phyloP scores from a whole-genome alignment of 2,888 invertebrate genomes.

The Ormyrus nitidulus region DNA sequence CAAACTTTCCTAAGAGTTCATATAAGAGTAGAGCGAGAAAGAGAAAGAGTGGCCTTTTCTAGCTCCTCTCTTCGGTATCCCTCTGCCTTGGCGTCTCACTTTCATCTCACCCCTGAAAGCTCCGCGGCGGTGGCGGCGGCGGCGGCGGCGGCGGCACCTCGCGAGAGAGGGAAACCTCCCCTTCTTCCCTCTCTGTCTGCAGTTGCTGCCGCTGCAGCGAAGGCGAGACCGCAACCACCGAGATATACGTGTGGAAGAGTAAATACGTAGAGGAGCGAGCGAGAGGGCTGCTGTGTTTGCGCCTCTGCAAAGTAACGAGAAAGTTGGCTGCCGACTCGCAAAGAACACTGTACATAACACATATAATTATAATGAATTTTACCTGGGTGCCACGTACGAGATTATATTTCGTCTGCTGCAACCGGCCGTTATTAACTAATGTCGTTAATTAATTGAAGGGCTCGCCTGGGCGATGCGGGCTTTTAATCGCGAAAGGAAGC shows the following conservation, averaged over 20 bases:
- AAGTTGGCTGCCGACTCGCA: slow-evolving; percentile 59
- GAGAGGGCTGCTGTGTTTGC: slow-evolving; percentile 46
- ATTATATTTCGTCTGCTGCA: slow-evolving; percentile 50
- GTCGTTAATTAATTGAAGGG: slow-evolving; percentile 52
- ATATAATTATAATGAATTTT: slow-evolving; percentile 57
- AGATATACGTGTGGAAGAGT: slow-evolving; percentile 51
- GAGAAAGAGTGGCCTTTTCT: slow-evolving; percentile 55
- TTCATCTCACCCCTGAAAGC: slow-evolving; percentile 50
- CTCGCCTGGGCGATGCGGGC: neutral
- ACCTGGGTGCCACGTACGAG: slow-evolving; percentile 36
- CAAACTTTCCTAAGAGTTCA: slow-evolving; percentile 72
- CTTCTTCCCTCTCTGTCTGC: slow-evolving; percentile 45
- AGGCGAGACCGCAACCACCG: slow-evolving; percentile 61
- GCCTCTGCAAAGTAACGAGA: slow-evolving; percentile 57
- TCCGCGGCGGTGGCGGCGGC: neutral
- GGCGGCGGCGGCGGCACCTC: slow-evolving; percentile 25
- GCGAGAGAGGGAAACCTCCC: slow-evolving; percentile 24
- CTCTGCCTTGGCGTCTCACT: slow-evolving; percentile 60
- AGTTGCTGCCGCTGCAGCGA: slow-evolving; percentile 44
- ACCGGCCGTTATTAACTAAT: slow-evolving; percentile 51
- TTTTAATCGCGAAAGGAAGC: slow-evolving; percentile 21
- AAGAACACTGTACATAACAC: slow-evolving; percentile 60
- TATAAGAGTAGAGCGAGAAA: slow-evolving; percentile 66
- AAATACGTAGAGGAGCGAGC: slow-evolving; percentile 40
- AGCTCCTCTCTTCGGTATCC: slow-evolving; percentile 36